Evolutionary conservation across 2,888 invertebrate species (phyloP).

Genomic region (Plagiodera versicolora): DNA sequence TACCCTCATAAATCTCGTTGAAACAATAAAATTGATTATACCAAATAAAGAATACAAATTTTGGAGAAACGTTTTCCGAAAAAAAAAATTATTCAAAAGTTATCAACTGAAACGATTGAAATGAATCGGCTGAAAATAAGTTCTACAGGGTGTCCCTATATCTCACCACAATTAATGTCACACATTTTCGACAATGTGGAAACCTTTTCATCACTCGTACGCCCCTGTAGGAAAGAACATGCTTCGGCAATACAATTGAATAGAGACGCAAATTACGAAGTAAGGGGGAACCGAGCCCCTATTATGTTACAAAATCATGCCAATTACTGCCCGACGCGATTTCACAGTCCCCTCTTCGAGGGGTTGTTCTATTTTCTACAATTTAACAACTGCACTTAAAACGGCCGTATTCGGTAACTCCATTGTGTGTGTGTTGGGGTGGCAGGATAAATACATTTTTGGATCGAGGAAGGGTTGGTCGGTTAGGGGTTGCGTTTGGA

Average conservation of each 20-base stretch:
- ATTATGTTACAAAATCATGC: slow-evolving; percentile 42
- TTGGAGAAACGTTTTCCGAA: too few relatives aligned
- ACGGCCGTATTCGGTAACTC: slow-evolving; percentile 25
- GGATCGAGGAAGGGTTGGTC: neutral
- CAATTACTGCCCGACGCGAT: slow-evolving; percentile 37
- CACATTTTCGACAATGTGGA: too few relatives aligned
- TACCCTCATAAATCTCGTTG: too few relatives aligned
- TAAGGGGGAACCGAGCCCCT: slow-evolving; percentile 33
- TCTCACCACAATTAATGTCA: too few relatives aligned
- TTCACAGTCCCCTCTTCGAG: slow-evolving; percentile 21
- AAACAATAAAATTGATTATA: too few relatives aligned
- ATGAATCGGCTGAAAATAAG: too few relatives aligned
- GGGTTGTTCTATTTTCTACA: slow-evolving; percentile 28
- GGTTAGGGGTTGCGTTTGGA: neutral
- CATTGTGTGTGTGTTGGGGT: slow-evolving; percentile 21
- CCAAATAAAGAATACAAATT: too few relatives aligned
- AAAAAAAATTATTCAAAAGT: too few relatives aligned
- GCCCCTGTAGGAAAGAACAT: neutral
- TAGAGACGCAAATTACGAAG: slow-evolving; percentile 39
- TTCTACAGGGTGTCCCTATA: too few relatives aligned
- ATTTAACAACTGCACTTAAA: slow-evolving; percentile 31
- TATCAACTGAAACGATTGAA: too few relatives aligned
- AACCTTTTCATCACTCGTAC: neutral
- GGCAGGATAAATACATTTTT: neutral
- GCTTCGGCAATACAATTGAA: slow-evolving; percentile 28